These are phyloP conservation scores for Strigops habroptila DNA, from an alignment of 2,113 vertebrate species.

Conservation along the genomic window DNA sequence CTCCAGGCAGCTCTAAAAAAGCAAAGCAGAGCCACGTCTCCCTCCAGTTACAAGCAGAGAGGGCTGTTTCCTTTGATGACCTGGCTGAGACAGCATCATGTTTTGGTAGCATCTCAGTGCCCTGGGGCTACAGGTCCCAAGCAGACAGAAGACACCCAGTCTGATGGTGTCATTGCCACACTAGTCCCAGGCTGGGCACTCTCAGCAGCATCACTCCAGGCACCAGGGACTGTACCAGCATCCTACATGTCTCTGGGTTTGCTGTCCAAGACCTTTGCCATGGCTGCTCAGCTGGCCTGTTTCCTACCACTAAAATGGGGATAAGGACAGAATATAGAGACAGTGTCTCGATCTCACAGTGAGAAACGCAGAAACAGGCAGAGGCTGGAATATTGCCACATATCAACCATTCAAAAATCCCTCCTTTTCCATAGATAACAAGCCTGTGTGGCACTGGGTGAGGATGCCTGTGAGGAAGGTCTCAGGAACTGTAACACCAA, in stretches of 20 bases:
- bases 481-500: background rate
- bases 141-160: background rate
- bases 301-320: background rate
- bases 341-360: background rate
- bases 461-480: background rate
- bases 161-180: rapidly evolving
- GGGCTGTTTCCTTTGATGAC: background rate
- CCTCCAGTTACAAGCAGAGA: background rate
- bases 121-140: background rate
- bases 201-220: background rate
- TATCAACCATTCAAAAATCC: background rate
- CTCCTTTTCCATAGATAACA: background rate
- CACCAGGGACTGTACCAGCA: background rate
- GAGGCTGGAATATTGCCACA: background rate
- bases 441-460: background rate
- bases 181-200: background rate
- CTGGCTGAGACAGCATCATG: background rate
- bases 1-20: background rate
- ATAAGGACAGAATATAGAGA: background rate
- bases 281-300: background rate
- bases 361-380: background rate
- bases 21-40: background rate
- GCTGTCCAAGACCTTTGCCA: background rate
- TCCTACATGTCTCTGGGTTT: background rate
- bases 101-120: background rate